phyloP scores from a whole-genome alignment of 2,113 vertebrate species.

The Benitochromis conjunctus region DNA sequence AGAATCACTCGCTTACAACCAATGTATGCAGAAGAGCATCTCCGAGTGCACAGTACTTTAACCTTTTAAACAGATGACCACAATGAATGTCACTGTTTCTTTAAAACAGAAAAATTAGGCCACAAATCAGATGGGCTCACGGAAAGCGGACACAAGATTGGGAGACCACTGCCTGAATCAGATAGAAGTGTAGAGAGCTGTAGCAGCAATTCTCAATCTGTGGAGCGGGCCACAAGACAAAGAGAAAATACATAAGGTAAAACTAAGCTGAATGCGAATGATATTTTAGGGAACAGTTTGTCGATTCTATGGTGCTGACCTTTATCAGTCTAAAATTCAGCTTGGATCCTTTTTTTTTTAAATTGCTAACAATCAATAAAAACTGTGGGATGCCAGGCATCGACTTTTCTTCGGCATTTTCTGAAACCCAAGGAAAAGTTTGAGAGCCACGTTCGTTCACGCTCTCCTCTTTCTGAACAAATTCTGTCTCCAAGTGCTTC shows the following conservation, averaged over 20 bases:
- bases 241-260: background rate
- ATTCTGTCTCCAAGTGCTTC: background rate
- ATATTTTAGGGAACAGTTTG: background rate
- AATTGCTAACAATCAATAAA: background rate
- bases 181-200: background rate
- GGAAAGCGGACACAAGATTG: background rate
- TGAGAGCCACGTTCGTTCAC: background rate
- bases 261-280: background rate
- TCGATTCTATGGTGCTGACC: background rate
- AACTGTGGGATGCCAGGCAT: background rate
- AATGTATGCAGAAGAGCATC: background rate
- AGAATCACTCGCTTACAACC: background rate
- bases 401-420: background rate
- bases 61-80: background rate
- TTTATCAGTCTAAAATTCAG: background rate
- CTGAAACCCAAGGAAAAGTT: background rate
- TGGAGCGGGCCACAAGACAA: background rate
- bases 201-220: background rate
- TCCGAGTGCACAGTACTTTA: background rate
- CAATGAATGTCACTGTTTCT: background rate
- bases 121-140: background rate
- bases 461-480: background rate
- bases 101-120: background rate
- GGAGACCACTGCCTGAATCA: background rate
- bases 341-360: background rate